A percentile compares a stretch with the other conserved stretches of the same genome.
Evolutionary conservation across 2,888 invertebrate genomes (phyloP).

Genomic region (Lasioglossum pauxillum): DNA sequence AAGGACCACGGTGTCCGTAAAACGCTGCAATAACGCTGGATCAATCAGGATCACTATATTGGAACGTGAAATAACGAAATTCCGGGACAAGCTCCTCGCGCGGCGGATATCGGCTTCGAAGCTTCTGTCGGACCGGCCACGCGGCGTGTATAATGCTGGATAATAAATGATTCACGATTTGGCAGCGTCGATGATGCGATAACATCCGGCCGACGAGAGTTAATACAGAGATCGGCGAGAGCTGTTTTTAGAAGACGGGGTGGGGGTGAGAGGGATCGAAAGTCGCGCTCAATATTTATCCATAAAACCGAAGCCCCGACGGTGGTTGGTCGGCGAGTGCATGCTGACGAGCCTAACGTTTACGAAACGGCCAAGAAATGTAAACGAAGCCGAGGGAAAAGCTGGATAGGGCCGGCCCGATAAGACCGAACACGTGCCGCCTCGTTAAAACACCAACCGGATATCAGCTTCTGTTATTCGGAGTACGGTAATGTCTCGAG

Average conservation of each 20-base stretch:
- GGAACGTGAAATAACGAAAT: background rate
- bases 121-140: background rate
- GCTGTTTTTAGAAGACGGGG: background rate
- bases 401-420: slow-evolving; percentile 22
- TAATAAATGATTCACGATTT: slow-evolving; percentile 7
- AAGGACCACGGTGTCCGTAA: background rate
- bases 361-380: slow-evolving; percentile 42
- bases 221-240: background rate
- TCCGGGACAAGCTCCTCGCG: background rate
- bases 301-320: background rate
- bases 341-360: slow-evolving; percentile 5
- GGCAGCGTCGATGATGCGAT: slow-evolving; percentile 1
- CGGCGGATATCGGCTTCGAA: background rate
- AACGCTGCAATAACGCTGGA: background rate
- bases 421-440: slow-evolving; percentile 59
- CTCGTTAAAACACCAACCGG: slow-evolving; percentile 54
- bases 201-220: slow-evolving; percentile 6
- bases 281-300: slow-evolving; percentile 12
- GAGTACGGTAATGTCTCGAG: background rate
- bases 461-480: slow-evolving; percentile 54
- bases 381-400: slow-evolving; percentile 36
- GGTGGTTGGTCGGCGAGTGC: background rate
- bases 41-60: background rate
- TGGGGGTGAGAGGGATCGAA: background rate
- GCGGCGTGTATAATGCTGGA: background rate